Conservation (phyloP, 2,113 vertebrate species). For the Panurus biarmicus region DNA sequence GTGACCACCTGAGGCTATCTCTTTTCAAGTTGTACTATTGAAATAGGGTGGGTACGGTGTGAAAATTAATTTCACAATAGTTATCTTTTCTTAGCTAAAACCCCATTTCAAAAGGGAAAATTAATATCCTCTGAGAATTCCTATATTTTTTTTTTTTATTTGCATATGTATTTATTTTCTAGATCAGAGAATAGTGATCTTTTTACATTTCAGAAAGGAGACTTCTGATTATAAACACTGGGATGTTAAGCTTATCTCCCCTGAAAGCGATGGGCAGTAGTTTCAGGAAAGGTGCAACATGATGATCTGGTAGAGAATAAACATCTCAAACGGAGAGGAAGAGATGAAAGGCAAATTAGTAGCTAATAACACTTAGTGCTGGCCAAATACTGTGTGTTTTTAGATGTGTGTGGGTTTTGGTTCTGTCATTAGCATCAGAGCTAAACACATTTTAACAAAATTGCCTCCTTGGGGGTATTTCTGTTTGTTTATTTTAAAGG, state of each 20-base stretch:
- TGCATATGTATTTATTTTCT: neutral
- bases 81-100: neutral
- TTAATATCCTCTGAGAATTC: neutral
- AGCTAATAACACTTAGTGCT: neutral
- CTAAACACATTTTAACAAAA: neutral
- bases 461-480: neutral
- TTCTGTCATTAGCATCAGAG: neutral
- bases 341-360: neutral
- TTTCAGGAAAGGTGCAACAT: neutral
- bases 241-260: neutral
- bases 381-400: neutral
- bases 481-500: neutral
- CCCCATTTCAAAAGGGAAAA: accelerated
- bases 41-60: neutral
- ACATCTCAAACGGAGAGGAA: neutral
- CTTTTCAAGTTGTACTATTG: neutral
- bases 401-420: neutral
- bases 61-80: neutral
- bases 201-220: neutral
- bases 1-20: neutral
- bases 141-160: neutral
- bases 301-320: neutral
- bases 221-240: neutral
- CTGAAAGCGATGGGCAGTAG: neutral
- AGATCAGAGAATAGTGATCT: neutral